Conservation (phyloP, 2,113 vertebrate species). For the Hystrix brachyura region DNA sequence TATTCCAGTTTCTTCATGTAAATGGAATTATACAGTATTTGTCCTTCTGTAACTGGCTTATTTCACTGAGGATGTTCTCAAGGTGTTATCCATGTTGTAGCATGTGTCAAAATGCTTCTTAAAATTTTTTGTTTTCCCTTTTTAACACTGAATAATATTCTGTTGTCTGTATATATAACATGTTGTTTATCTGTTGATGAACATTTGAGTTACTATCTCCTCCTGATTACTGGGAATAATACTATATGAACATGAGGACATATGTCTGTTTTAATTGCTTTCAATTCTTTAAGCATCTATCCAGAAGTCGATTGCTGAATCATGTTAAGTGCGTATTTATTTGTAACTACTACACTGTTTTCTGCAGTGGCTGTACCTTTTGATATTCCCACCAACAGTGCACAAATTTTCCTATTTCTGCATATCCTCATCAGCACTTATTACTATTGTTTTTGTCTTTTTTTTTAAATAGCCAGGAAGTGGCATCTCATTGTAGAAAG, state of each 20-base stretch:
- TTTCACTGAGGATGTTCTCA: neutral
- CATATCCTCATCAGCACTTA: neutral
- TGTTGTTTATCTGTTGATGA: neutral
- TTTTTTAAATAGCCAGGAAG: neutral
- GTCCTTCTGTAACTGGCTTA: neutral
- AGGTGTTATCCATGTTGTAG: neutral
- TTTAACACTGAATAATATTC: neutral
- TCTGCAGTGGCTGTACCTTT: neutral
- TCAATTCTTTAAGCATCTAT: neutral
- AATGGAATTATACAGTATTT: neutral
- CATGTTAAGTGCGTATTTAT: neutral
- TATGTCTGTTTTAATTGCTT: neutral
- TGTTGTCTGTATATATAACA: neutral
- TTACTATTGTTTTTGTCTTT: neutral
- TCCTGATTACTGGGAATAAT: neutral
- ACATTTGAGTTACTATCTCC: neutral
- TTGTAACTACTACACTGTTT: neutral
- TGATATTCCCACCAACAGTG: neutral
- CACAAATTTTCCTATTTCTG: neutral
- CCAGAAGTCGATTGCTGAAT: neutral
- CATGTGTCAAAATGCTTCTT: neutral
- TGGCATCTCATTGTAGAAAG: neutral
- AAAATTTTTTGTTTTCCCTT: neutral
- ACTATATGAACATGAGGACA: neutral
- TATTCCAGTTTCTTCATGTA: neutral